Base-by-base conservation (phyloP, 1,140 invertebrate species). In the Philopotamus ludificatus region DNA sequence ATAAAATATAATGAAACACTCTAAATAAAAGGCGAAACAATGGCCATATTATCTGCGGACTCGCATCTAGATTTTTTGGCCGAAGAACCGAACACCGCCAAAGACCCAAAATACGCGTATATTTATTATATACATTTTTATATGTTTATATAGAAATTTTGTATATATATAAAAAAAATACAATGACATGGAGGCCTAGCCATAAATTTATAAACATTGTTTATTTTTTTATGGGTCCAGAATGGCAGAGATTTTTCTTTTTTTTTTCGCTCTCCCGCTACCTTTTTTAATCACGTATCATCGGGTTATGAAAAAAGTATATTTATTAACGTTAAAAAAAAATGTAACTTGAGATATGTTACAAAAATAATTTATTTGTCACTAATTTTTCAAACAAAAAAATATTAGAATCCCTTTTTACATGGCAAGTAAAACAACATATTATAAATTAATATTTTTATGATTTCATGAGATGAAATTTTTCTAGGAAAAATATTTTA, bases 1-100 rank as follows among this genome's bases (percentile, higher is more conserved):
- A 67, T 67, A 67, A 67, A 67, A 67, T 67, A 67, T 67, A 67
- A 67, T 67, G 60, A 58, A 67, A 67, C 50, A 60, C 49, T 58
- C 60, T 63, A 67, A 67, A 67, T 67, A 67, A 67, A 67, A 67
- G 42, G 42, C 59, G 49, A 63, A 67, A 67, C 66, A 67, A 67
- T 67, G 45, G 66, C 59, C 26, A 61, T 67, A 67, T 67, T 67
- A 67, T 67, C 66, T 67, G 66, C 59, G 57, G 58, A 67, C 50
- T 58, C 58, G 63, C 62, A 67, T 67, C 66, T 67, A 53, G 58
- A 63, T 63, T 58, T 67, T 67, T 67, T 61, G 53, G 45, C 60
- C 66, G 58, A 67, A 67, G 66, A 50, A 16, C 49, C 16, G 20
- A 55, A 44, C 34, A 8, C 34, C 59, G 54, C 57, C 60, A 51